A percentile compares a stretch with the other conserved stretches of the same genome.
phyloP scores from a whole-genome alignment of 2,797 vertebrate genomes.

The Botia kubotai region DNA sequence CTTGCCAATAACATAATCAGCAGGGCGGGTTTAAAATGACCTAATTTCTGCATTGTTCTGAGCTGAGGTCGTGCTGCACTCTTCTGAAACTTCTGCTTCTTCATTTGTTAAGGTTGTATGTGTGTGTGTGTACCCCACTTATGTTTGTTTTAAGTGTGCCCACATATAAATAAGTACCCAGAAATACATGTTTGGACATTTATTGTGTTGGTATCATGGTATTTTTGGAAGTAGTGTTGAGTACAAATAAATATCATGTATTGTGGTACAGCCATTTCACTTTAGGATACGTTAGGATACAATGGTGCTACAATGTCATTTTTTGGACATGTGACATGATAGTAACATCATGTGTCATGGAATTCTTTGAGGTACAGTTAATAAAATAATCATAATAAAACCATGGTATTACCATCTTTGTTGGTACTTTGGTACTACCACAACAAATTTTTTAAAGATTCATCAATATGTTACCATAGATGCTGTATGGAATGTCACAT shows the following conservation, averaged over 20 bases:
- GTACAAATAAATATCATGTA: too few relatives aligned
- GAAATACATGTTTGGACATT: background rate
- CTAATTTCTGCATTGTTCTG: constrained; percentile 45
- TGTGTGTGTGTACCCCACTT: constrained; percentile 6
- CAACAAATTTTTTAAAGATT: too few relatives aligned
- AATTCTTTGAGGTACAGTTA: too few relatives aligned
- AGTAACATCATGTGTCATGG: too few relatives aligned
- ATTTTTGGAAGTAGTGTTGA: background rate
- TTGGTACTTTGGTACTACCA: too few relatives aligned
- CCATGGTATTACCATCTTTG: too few relatives aligned
- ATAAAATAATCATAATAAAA: too few relatives aligned
- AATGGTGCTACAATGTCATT: too few relatives aligned
- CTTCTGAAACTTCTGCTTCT: constrained; percentile 6
- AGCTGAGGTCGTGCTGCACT: background rate
- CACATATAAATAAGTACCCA: background rate
- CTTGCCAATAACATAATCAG: constrained; percentile 26
- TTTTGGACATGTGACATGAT: too few relatives aligned
- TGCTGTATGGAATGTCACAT: background rate
- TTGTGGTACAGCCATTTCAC: too few relatives aligned
- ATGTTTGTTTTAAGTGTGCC: background rate
- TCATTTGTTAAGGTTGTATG: background rate
- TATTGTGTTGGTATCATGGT: background rate
- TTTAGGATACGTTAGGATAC: too few relatives aligned
- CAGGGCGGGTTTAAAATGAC: constrained; percentile 48
- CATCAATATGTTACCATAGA: background rate